Conservation (phyloP, 2,888 invertebrate genomes). For the Heliconius cydno region DNA sequence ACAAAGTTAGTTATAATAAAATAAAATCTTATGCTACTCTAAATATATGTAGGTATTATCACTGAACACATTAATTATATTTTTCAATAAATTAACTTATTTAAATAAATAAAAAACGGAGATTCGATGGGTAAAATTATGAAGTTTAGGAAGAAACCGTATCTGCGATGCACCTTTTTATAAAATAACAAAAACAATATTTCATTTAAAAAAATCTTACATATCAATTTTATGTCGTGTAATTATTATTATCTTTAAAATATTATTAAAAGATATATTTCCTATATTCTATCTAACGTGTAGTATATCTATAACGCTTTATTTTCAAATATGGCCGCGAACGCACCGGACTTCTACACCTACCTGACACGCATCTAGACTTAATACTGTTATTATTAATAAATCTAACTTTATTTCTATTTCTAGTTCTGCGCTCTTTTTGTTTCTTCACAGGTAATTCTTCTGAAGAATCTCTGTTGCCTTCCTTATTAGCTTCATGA, state of each 20-base stretch:
- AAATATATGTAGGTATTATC: background rate
- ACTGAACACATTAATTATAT: background rate
- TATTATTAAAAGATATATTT: background rate
- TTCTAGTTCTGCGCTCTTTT: slow-evolving; percentile 41
- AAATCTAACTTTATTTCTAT: slow-evolving; percentile 54
- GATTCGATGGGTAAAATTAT: background rate
- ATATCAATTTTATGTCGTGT: too few species aligned
- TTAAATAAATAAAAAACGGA: background rate
- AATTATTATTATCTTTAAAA: too few species aligned
- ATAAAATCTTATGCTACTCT: too few species aligned
- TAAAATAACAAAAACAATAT: background rate
- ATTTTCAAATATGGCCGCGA: slow-evolving; percentile 65
- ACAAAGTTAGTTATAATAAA: background rate
- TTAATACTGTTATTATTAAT: slow-evolving; percentile 56
- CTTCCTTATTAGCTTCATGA: slow-evolving; percentile 66
- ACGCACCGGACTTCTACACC: slow-evolving; percentile 60
- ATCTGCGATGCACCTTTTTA: background rate
- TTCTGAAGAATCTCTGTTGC: slow-evolving; percentile 48
- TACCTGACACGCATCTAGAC: slow-evolving; percentile 58
- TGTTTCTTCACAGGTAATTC: slow-evolving; percentile 46
- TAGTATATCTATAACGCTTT: slow-evolving; percentile 57
- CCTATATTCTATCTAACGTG: slow-evolving; percentile 1
- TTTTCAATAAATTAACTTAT: slow-evolving; percentile 14
- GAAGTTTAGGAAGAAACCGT: background rate
- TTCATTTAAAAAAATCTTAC: background rate